phyloP scores from a whole-genome alignment of 2,113 vertebrate species.

The Coryphaenoides rupestris region DNA sequence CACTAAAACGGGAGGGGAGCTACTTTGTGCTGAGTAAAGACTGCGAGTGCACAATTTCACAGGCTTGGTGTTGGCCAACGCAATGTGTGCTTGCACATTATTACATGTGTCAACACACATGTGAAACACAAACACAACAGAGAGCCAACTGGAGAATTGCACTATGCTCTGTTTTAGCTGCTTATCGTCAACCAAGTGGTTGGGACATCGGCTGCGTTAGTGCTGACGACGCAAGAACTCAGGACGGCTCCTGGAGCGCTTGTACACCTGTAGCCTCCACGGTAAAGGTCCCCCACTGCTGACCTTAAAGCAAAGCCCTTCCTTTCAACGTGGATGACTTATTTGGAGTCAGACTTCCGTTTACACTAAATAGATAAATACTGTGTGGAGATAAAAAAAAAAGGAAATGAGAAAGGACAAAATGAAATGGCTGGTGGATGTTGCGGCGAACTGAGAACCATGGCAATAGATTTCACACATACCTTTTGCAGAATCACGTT shows the following conservation, averaged over 20 bases:
- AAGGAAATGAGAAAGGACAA: not conserved
- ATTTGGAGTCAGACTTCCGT: conserved; percentile 39
- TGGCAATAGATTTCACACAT: not conserved
- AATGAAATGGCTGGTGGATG: conserved; percentile 40
- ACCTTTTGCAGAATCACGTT: conserved; percentile 21
- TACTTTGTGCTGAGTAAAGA: not conserved
- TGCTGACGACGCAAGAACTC: not conserved
- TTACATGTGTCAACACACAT: not conserved
- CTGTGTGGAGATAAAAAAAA: not conserved
- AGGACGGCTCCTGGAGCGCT: not conserved
- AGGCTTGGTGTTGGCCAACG: not conserved
- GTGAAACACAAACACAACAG: not conserved
- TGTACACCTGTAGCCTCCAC: not conserved
- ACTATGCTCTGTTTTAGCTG: not conserved
- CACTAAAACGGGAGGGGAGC: not conserved
- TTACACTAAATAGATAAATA: conserved; percentile 9
- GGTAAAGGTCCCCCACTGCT: not conserved
- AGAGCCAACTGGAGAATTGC: not conserved
- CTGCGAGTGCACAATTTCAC: not conserved
- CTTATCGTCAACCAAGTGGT: not conserved
- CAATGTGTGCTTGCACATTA: not conserved
- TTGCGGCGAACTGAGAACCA: conserved; percentile 15
- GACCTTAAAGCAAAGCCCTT: conserved; percentile 23
- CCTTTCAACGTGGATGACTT: conserved; percentile 32
- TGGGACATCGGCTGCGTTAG: not conserved